Base-by-base conservation (phyloP, 2,113 vertebrate genomes). In the Ceratotherium simum region DNA sequence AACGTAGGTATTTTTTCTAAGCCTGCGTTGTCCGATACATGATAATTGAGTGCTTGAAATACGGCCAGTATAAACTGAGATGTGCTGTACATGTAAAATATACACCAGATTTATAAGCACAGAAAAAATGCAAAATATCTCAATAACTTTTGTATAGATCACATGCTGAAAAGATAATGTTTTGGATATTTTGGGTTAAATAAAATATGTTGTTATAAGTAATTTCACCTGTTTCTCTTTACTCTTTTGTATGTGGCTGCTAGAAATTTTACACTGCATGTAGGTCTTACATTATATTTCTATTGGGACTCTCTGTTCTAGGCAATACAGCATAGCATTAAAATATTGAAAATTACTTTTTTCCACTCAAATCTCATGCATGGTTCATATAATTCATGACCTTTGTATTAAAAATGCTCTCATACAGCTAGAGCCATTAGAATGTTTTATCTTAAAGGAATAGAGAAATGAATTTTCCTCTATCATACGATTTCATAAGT, bases 361-460 rank as follows among this genome's bases (percentile, higher is more conserved):
- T 42, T 25, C 64, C 62, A 72, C 3, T 87, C 16, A 76, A 4
- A 60, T 81, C n/a, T 88, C 33, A 82, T 5, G 14, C 18, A 46
- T 70, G 11, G 27, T 54, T 94, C 33, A 80, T 84, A 81, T 76
- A 96, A 92, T 93, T 85, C 70, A 85, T 73, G 25, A 20, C 27
- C 62, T 94, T 88, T 94, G 21, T 69, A 88, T 91, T 91, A 81
- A 98, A 94, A 94, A 42, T 51, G 8, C 13, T 69, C 64, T 87
- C 64, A 64, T 42, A 67, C 31, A 27, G 39, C 58, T 83, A n/a
- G 42, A 83, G 8, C 42, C 29, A 97, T 98, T 98, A 98, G 88
- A 98, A 96, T 81, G 36, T 75, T 65, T 70, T 97, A 91, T 89
- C 42, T 95, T 95, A 95, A 92, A 95, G 91, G 80, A 97, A 6